Base-by-base conservation (phyloP, 2,888 invertebrate genomes). In the Microdon myrmicae region DNA sequence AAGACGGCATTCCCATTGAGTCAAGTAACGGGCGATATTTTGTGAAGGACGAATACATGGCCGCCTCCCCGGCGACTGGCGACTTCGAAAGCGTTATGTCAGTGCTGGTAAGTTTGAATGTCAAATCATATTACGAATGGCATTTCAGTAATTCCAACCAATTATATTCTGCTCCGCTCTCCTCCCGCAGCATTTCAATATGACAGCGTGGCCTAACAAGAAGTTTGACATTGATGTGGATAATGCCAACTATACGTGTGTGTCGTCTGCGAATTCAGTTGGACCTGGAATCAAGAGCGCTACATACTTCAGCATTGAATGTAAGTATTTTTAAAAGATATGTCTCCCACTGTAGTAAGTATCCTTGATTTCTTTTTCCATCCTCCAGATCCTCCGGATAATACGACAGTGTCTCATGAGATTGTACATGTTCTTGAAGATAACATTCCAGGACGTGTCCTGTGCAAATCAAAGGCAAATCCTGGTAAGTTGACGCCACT, bases 1-100 rank as follows among this genome's bases (percentile, higher is more conserved):
- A 91, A 75, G 89, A 92, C 73, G 90, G 88, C 2, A 81, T 84
- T 16, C 84, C 85, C 6, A 86, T 94, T 68, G 75, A 74, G 44
- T 84, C 83, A 32, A 83, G 83, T 49, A 75, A 78, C 68, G 72
- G 74, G 19, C 82, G 85, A 25, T 93, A 92, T 80, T 86, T 86
- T 71, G 85, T 90, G 37, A 83, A 84, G 58, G 87, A 88, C 70
- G 83, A 84, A 28, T 83, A 85, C 43, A 84, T 89, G 67, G 86
- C 86, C 3, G 87, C 92, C 1, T 90, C 93, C 72, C 84, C 86
- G 9, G 86, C 88, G 44, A 89, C 88, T 44, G 93, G 92, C 71
- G 93, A 94, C 76, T 94, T 94, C 72, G 91, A 94, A 78, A 93
- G 94, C 23, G 87, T 93, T 22, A 86, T 90, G 71, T 93, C 93